These are phyloP conservation scores for Centrocercus urophasianus DNA, from an alignment of 2,113 vertebrate species.

Conservation along the genomic window DNA sequence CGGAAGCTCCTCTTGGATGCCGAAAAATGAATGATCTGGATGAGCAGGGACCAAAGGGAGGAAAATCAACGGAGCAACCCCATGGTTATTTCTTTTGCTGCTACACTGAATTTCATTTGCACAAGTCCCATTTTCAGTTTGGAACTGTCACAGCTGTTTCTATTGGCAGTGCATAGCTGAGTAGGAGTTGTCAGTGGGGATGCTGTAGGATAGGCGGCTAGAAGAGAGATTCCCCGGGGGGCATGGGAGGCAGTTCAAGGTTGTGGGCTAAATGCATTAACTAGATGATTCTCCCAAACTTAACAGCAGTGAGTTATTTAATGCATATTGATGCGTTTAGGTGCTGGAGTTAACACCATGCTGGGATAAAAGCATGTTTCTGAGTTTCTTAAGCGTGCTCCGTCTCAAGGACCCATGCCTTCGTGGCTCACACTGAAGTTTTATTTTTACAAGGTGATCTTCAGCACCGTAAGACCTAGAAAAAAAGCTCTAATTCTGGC, in stretches of 20 bases:
- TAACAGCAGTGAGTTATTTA: slow-evolving; percentile 33
- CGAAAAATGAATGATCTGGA: background rate
- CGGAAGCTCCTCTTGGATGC: background rate
- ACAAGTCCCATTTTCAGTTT: slow-evolving; percentile 63
- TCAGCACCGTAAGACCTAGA: background rate
- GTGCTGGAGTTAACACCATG: background rate
- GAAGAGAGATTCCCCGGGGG: slow-evolving; percentile 67
- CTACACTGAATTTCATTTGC: slow-evolving; percentile 69
- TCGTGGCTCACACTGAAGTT: background rate
- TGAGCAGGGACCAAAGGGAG: slow-evolving; percentile 11
- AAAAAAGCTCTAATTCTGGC: background rate
- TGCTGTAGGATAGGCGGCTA: slow-evolving; percentile 54
- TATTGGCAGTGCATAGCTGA: slow-evolving; percentile 69
- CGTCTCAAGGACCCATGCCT: background rate
- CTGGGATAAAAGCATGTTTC: background rate
- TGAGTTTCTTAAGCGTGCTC: background rate
- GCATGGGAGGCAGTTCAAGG: slow-evolving; percentile 65
- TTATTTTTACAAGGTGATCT: background rate
- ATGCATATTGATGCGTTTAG: background rate
- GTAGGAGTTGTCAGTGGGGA: slow-evolving; percentile 70
- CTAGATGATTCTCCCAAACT: slow-evolving; percentile 56
- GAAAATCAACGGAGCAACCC: slow-evolving; percentile 12
- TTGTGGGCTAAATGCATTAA: slow-evolving; percentile 61
- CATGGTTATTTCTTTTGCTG: slow-evolving; percentile 23
- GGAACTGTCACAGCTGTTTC: slow-evolving; percentile 72